A percentile compares a stretch with the other conserved stretches of the same genome.
Conservation (phyloP, 1,140 invertebrate genomes). For the Platorchestia sp. region DNA sequence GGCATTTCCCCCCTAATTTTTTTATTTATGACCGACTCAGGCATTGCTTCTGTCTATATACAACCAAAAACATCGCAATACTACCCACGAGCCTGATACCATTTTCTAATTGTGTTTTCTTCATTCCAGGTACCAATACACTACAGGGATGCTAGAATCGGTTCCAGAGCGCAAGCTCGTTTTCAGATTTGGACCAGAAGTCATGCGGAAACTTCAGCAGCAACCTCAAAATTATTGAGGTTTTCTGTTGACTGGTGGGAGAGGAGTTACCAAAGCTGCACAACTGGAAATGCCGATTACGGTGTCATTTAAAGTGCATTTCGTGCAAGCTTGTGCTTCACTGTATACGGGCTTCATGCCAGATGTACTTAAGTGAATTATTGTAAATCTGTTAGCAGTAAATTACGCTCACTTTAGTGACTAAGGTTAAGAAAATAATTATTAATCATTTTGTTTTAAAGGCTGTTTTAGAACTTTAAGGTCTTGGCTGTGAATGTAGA, state of each 20-base stretch:
- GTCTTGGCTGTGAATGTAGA: background rate
- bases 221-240: background rate
- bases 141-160: slow-evolving; percentile 38
- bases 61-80: background rate
- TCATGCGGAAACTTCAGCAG: background rate
- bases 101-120: background rate
- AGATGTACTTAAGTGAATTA: background rate
- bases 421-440: background rate
- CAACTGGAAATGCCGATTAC: background rate
- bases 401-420: background rate
- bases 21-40: background rate
- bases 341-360: background rate
- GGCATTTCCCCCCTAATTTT: too few species aligned
- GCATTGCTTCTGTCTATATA: background rate
- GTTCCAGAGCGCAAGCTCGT: slow-evolving; percentile 30
- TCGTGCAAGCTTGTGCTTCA: background rate
- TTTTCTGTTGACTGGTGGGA: background rate
- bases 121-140: slow-evolving; percentile 37
- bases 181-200: slow-evolving; percentile 35
- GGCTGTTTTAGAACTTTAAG: background rate
- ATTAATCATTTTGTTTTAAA: background rate
- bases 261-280: slow-evolving; percentile 20
- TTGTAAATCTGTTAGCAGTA: background rate
- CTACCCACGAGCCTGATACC: background rate
- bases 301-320: background rate